Percentiles rank a stretch among this genome's conserved stretches.
phyloP scores from a whole-genome alignment of 2,797 vertebrate species.

The Sebastes diaconus region DNA sequence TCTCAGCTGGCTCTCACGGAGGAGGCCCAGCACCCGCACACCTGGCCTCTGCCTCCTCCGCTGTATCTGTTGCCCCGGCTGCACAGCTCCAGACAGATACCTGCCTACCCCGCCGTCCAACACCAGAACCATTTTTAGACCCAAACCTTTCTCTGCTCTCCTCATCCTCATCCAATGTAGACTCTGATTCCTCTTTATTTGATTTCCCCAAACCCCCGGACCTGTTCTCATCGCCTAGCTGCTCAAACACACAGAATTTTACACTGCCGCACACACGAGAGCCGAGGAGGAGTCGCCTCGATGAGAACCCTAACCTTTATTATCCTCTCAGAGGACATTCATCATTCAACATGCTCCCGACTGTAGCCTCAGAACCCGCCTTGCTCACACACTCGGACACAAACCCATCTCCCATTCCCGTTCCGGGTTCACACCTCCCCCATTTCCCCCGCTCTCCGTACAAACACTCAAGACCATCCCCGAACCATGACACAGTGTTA shows the following conservation, averaged over 20 bases:
- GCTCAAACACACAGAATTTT: slow-evolving; percentile 18
- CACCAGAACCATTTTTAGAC: slow-evolving; percentile 14
- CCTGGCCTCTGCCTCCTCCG: slow-evolving; percentile 75
- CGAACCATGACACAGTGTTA: slow-evolving; percentile 29
- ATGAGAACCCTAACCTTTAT: slow-evolving; percentile 15
- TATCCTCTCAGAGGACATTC: slow-evolving; percentile 49
- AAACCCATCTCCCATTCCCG: background rate
- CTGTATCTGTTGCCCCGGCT: slow-evolving; percentile 55
- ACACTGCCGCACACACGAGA: slow-evolving; percentile 41
- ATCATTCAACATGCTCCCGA: slow-evolving; percentile 42
- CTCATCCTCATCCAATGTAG: slow-evolving; percentile 19
- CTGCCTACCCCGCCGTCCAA: background rate
- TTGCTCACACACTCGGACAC: slow-evolving; percentile 22
- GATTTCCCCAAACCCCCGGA: slow-evolving; percentile 53
- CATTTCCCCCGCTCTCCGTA: slow-evolving; percentile 59
- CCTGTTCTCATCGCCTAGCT: slow-evolving; percentile 41
- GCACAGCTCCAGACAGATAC: slow-evolving; percentile 44
- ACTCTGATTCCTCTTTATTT: slow-evolving; percentile 15
- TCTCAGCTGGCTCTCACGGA: slow-evolving; percentile 36
- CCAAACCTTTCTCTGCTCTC: slow-evolving; percentile 1
- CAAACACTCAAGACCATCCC: slow-evolving; percentile 19
- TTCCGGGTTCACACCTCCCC: slow-evolving; percentile 64
- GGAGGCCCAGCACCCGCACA: slow-evolving; percentile 73
- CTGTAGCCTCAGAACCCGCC: slow-evolving; percentile 65
- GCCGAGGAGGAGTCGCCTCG: slow-evolving; percentile 4